These are phyloP conservation scores for Aspidapion aeneum DNA, from an alignment of 2,888 invertebrate genomes.

Conservation along the genomic window DNA sequence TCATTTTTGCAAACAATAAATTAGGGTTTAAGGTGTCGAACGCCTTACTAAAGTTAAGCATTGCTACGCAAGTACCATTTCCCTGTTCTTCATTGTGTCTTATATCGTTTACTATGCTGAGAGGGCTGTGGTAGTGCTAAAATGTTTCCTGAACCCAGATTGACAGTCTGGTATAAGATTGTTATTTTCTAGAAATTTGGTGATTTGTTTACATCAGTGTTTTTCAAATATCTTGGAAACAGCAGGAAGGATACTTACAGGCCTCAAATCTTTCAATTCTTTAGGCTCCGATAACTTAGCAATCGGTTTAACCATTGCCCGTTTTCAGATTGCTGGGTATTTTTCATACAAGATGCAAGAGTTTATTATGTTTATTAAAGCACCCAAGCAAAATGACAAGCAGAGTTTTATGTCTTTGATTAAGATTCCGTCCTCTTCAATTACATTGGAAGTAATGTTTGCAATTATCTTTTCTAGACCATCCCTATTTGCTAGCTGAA, in stretches of 20 bases:
- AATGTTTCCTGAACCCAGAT: too few relatives aligned
- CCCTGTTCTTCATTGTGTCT: too few relatives aligned
- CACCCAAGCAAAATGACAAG: neutral
- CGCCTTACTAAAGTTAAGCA: too few relatives aligned
- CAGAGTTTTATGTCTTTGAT: conserved; percentile 3
- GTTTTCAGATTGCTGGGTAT: neutral
- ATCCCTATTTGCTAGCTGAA: neutral
- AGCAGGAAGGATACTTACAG: too few relatives aligned
- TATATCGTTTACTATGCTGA: too few relatives aligned
- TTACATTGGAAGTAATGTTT: neutral
- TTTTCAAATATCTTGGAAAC: neutral
- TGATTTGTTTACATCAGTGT: too few relatives aligned
- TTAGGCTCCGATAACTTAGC: conserved; percentile 1
- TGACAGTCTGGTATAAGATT: too few relatives aligned
- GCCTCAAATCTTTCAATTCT: conserved; percentile 1
- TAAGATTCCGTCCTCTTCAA: neutral
- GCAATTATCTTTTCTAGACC: neutral
- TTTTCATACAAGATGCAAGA: neutral
- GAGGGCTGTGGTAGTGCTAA: too few relatives aligned
- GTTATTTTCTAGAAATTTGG: too few relatives aligned
- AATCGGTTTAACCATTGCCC: neutral
- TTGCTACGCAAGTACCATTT: too few relatives aligned
- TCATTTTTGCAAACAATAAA: too few relatives aligned
- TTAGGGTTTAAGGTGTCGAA: too few relatives aligned
- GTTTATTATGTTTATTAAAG: conserved; percentile 4